Evolutionary conservation across 1,140 invertebrate genomes (phyloP).

Genomic region (Ptiloglossa arizonensis): DNA sequence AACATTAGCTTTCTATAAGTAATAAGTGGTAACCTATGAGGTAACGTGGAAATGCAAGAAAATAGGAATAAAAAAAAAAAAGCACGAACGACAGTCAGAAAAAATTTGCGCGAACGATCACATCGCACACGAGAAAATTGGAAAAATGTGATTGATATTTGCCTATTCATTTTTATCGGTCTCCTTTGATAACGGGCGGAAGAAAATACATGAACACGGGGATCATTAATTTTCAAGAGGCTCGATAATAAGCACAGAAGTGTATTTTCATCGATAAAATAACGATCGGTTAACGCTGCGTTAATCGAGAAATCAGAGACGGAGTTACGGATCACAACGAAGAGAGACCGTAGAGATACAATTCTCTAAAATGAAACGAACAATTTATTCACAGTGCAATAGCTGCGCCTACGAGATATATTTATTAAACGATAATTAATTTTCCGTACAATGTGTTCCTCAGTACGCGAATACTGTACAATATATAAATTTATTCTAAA

Average conservation of each 20-base stretch:
- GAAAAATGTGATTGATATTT: background rate
- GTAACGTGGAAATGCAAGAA: constrained; percentile 40
- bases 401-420: background rate
- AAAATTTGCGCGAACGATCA: background rate
- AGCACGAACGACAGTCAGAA: background rate
- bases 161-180: background rate
- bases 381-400: background rate
- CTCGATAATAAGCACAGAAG: background rate
- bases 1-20: constrained; percentile 56
- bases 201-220: background rate
- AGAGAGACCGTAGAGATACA: constrained; percentile 1
- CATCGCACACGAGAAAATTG: background rate
- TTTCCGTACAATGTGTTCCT: background rate
- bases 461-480: constrained; percentile 34
- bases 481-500: background rate
- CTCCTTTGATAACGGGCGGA: background rate
- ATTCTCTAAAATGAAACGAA: background rate
- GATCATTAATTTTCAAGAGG: background rate
- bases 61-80: constrained; percentile 34
- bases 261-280: background rate
- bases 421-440: constrained; percentile 7
- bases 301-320: background rate
- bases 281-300: background rate
- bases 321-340: background rate
- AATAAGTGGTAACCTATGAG: constrained; percentile 40